Evolutionary conservation across 1,140 invertebrate species (phyloP).

Genomic region (Drosophila bocki): DNA sequence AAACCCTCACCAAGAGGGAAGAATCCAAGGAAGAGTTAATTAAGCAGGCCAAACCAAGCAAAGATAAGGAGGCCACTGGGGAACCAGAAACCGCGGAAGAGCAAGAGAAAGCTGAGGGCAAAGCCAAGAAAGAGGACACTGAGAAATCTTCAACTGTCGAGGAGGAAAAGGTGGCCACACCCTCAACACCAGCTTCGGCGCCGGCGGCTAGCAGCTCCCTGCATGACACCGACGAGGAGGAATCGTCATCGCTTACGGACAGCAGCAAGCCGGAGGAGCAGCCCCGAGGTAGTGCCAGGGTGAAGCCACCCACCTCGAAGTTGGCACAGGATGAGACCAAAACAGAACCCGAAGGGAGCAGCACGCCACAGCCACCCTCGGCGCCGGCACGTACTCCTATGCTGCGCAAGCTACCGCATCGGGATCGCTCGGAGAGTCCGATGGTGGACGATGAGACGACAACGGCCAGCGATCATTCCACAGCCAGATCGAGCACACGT

Average conservation of each 20-base stretch:
- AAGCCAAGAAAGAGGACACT: constrained; percentile 19
- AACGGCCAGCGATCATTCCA: constrained; percentile 80
- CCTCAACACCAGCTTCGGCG: constrained; percentile 7
- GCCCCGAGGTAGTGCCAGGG: constrained; percentile 18
- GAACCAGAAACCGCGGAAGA: not conserved
- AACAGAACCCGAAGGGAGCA: constrained; percentile 18
- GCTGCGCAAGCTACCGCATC: constrained; percentile 70
- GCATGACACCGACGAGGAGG: constrained; percentile 87
- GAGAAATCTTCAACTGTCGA: constrained; percentile 23
- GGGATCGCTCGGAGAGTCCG: constrained; percentile 86
- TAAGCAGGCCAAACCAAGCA: not conserved
- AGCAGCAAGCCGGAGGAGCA: constrained; percentile 62
- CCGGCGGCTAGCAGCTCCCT: constrained; percentile 38
- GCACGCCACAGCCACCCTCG: constrained; percentile 41
- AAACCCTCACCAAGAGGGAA: not conserved
- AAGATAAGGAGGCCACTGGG: not conserved
- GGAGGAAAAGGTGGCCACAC: constrained; percentile 21
- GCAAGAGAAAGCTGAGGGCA: not conserved
- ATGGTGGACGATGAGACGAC: constrained; percentile 86
- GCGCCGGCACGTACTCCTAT: constrained; percentile 53
- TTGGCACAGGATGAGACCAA: constrained; percentile 36
- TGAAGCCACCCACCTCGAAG: constrained; percentile 10
- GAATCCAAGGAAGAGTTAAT: constrained; percentile 6
- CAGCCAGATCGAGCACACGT: constrained; percentile 60
- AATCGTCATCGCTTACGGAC: constrained; percentile 85